Percentiles rank a stretch among this genome's conserved stretches.
Conservation (phyloP, 2,797 vertebrate species). For the Anguilla megastoma region DNA sequence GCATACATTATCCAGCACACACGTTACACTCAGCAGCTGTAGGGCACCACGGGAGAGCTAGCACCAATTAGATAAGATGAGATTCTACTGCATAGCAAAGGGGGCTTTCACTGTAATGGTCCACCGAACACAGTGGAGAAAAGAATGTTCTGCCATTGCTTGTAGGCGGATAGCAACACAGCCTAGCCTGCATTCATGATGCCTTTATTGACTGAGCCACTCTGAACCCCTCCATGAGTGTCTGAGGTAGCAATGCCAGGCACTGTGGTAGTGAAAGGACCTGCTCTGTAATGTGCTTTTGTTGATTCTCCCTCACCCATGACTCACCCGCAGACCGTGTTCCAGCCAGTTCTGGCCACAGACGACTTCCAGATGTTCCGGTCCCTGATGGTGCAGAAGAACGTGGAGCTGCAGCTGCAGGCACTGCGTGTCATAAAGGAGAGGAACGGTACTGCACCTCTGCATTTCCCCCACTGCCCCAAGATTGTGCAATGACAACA, state of each 20-base stretch:
- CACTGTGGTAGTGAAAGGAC: neutral
- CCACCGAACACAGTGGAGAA: neutral
- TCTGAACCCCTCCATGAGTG: neutral
- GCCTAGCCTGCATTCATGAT: neutral
- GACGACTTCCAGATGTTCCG: conserved; percentile 96
- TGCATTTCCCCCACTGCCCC: neutral
- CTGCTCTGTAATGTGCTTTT: neutral
- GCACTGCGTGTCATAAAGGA: conserved; percentile 94
- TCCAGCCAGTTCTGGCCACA: conserved; percentile 91
- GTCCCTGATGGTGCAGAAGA: conserved; percentile 96
- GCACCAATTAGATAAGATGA: neutral
- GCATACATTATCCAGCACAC: neutral
- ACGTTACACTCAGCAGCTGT: neutral
- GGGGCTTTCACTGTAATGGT: neutral
- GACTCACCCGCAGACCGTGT: conserved; percentile 72
- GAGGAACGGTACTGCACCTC: conserved; percentile 80
- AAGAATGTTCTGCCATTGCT: neutral
- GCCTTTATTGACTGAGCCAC: neutral
- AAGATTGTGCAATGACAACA: too few species aligned
- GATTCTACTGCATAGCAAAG: neutral
- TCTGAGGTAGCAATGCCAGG: neutral
- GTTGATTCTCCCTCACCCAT: neutral
- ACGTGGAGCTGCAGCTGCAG: conserved; percentile 96
- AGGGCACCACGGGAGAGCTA: neutral
- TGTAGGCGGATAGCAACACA: neutral